Base-by-base conservation (phyloP, 2,888 invertebrate species). In the Perdita meconis region DNA sequence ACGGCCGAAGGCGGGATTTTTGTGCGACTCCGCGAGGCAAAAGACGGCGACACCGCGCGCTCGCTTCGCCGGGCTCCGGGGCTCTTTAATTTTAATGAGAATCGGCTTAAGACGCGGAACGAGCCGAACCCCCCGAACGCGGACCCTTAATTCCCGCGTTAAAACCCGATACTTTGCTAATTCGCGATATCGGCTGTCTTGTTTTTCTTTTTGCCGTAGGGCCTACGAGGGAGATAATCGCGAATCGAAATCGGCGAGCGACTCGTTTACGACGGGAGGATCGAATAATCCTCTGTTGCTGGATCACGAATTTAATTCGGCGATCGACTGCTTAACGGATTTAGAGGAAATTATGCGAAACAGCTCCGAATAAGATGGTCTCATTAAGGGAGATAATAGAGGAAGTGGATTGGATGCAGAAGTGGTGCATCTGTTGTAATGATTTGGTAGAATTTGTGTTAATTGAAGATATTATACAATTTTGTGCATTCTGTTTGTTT, bases 51-150 rank as follows among this genome's bases (percentile, higher is more conserved):
- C 53, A 24, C 30, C 61, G 34, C 42, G 56, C 5, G 36, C 30
- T 6, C 6, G 2, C 30, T 2, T 30, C 30, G 30, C n/a, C n/a
- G n/a, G n/a, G n/a, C 30, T 30, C 30, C 6, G 6, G 30, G 30
- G 26, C 38, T 64, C 76, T 76, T 81, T 47, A 63, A 79, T 82
- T 81, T 81, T 81, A 81, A 81, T 79, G 82, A 81, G 76, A 63
- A 71, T 73, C 76, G 59, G 72, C 81, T 76, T 78, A 78, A 81
- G 70, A 38, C 47, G 60, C 55, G 70, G 53, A 71, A 80, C 74
- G 74, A 75, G 55, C 51, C 55, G 72, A 76, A 66, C 16, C 26
- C 0, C 2, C 3, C 53, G 59, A 44, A 13, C 40, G 74, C 59
- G 69, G 53, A 68, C 19, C 47, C 69, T 75, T 75, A 75, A 82